phyloP scores from a whole-genome alignment of 2,113 vertebrate genomes.

The Chionomys nivalis region DNA sequence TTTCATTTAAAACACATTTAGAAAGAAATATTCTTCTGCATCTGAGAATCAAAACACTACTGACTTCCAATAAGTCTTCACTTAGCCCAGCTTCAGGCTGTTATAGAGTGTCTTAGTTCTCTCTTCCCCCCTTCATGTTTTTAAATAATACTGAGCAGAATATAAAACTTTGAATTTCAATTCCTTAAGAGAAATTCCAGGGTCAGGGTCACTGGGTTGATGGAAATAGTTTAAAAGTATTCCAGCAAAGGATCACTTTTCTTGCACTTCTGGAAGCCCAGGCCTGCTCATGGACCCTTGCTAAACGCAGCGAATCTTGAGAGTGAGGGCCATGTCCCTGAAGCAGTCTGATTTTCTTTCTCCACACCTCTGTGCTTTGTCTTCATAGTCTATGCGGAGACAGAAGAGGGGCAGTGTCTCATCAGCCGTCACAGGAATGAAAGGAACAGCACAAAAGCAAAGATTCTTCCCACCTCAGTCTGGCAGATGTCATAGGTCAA shows the following conservation, averaged over 20 bases:
- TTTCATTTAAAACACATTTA: slow-evolving; percentile 42
- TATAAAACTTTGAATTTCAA: not conserved
- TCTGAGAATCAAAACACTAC: not conserved
- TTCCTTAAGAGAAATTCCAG: slow-evolving; percentile 39
- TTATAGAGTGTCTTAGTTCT: not conserved
- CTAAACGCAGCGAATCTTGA: not conserved
- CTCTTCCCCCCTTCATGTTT: not conserved
- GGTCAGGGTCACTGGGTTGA: not conserved
- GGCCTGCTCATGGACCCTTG: not conserved
- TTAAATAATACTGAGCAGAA: not conserved
- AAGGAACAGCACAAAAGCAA: not conserved
- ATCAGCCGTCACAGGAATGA: not conserved
- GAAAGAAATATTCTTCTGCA: not conserved
- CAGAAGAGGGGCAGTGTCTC: not conserved
- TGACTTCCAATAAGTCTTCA: slow-evolving; percentile 19
- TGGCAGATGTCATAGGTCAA: slow-evolving; percentile 58
- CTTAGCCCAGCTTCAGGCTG: not conserved
- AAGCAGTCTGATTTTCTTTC: not conserved
- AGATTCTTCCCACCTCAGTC: not conserved
- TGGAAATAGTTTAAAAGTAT: not conserved
- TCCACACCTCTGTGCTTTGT: not conserved
- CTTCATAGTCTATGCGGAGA: not conserved
- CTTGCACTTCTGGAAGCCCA: not conserved
- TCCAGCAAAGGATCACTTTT: not conserved
- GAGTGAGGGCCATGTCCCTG: not conserved